Percentiles rank a stretch among this genome's conserved stretches.
Evolutionary conservation across 2,797 vertebrate genomes (phyloP).

Genomic region (Psittacula echo): DNA sequence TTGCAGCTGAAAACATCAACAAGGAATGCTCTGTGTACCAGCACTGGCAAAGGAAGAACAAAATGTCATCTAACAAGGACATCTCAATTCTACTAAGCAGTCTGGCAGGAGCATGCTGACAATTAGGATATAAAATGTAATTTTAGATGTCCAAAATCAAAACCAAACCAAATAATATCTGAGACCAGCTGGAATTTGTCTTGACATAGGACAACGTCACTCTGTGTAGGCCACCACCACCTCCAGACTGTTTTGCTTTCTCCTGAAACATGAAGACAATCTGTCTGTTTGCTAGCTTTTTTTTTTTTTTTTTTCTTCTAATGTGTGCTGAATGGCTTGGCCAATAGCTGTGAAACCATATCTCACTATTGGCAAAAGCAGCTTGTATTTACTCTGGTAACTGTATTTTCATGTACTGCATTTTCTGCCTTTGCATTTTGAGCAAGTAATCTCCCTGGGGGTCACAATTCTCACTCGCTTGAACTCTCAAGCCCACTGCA

Average conservation of each 20-base stretch:
- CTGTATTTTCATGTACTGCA: background rate
- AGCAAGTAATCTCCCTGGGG: background rate
- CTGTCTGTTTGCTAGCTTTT: background rate
- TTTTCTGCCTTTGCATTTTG: constrained; percentile 10
- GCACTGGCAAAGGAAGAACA: background rate
- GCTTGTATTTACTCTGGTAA: constrained; percentile 33
- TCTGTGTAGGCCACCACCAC: constrained; percentile 10
- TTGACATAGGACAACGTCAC: background rate
- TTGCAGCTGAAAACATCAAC: background rate
- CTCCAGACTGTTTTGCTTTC: constrained; percentile 30
- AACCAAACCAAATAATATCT: background rate
- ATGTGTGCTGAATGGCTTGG: background rate
- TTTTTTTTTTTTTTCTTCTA: background rate
- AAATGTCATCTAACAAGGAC: background rate
- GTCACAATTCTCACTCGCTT: background rate
- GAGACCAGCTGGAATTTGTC: background rate
- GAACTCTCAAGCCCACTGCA: background rate
- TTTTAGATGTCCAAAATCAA: background rate
- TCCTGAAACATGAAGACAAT: constrained; percentile 10
- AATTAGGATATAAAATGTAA: background rate
- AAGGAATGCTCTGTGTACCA: background rate
- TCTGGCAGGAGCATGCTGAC: background rate
- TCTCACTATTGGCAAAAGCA: constrained; percentile 25
- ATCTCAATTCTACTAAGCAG: background rate
- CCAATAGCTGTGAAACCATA: background rate